Percentiles rank a stretch among this genome's conserved stretches.
phyloP scores from a whole-genome alignment of 2,113 vertebrate genomes.

The Mugil cephalus region DNA sequence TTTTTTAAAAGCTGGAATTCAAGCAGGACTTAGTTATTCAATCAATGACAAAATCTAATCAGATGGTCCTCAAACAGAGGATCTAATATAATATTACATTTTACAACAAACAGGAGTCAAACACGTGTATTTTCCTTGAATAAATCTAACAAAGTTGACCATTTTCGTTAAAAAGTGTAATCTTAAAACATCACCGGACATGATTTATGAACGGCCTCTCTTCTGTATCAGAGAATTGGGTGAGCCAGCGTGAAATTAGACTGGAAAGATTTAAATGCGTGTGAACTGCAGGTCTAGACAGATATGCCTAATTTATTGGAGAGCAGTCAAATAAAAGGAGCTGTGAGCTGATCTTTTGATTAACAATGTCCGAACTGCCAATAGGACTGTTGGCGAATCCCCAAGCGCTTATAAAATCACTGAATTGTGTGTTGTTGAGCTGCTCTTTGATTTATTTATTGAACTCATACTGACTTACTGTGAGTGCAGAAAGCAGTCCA shows the following conservation, averaged over 20 bases:
- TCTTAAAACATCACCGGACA: not conserved
- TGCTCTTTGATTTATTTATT: slow-evolving; percentile 33
- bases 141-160: no score
- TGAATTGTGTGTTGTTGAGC: slow-evolving; percentile 2
- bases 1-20: not conserved
- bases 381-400: slow-evolving; percentile 18
- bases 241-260: slow-evolving; percentile 26
- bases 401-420: slow-evolving; percentile 26
- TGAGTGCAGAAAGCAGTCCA: not conserved
- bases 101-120: no score
- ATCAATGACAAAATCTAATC: no score
- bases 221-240: not conserved
- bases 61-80: no score
- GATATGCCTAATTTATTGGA: slow-evolving; percentile 41
- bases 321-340: slow-evolving; percentile 28
- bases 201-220: not conserved
- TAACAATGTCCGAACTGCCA: slow-evolving; percentile 17
- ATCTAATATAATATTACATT: no score
- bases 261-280: slow-evolving; percentile 18
- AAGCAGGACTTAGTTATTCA: no score
- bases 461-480: slow-evolving; percentile 20
- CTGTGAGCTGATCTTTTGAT: slow-evolving; percentile 45
- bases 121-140: no score
- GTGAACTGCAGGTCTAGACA: slow-evolving; percentile 21
- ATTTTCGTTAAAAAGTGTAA: slow-evolving; percentile 7